Percentiles rank a stretch among this genome's conserved stretches.
Evolutionary conservation across 2,113 vertebrate genomes (phyloP).

Genomic region (Dryoscopus gambensis): DNA sequence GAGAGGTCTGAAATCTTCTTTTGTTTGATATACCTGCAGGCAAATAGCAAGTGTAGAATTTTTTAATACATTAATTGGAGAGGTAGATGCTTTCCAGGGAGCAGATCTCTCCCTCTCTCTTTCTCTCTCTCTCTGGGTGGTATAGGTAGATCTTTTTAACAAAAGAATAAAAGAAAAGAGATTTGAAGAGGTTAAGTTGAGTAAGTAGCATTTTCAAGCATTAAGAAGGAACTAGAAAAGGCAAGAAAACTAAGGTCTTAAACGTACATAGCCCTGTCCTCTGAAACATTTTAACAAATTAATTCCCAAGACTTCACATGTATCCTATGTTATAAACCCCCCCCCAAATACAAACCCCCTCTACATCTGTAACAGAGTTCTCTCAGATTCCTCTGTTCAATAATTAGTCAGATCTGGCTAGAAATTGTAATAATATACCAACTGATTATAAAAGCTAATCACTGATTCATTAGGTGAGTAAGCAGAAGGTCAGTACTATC

Average conservation of each 20-base stretch:
- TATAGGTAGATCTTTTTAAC: neutral
- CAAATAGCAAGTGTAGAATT: neutral
- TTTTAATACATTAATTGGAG: neutral
- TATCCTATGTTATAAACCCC: neutral
- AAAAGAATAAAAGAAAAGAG: neutral
- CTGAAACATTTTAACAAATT: neutral
- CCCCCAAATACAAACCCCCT: rapidly evolving
- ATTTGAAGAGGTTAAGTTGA: neutral
- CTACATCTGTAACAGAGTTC: neutral
- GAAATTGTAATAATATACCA: neutral
- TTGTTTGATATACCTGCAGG: neutral
- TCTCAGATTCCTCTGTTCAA: neutral
- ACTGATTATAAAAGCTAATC: neutral
- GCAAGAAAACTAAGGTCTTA: neutral
- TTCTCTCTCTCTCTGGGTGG: neutral
- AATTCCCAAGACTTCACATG: neutral
- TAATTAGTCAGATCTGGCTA: neutral
- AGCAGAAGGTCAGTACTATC: neutral
- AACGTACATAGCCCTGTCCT: neutral
- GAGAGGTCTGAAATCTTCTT: neutral
- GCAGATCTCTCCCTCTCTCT: neutral
- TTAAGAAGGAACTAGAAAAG: neutral
- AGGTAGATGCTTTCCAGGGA: neutral
- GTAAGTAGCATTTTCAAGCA: neutral
- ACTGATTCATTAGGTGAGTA: neutral